Evolutionary conservation across 2,888 invertebrate species (phyloP).

Genomic region (Tetrapedia diversipes): DNA sequence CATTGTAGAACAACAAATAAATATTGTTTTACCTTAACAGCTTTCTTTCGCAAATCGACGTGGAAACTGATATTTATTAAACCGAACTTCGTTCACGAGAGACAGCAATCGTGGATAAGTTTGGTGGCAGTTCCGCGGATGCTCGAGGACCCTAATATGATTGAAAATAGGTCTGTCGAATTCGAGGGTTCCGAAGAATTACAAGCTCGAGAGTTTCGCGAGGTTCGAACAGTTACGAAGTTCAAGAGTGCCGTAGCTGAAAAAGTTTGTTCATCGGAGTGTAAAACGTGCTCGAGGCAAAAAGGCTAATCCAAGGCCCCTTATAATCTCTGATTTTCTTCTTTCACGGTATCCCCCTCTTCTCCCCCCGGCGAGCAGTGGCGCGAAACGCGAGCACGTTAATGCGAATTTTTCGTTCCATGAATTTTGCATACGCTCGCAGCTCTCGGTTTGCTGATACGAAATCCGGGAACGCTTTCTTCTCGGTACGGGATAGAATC

Average conservation of each 20-base stretch:
- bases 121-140: neutral
- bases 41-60: no score
- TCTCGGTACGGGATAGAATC: neutral
- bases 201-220: neutral
- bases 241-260: neutral
- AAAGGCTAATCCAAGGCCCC: neutral
- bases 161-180: constrained; percentile 24
- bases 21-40: no score
- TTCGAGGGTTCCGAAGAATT: constrained; percentile 4
- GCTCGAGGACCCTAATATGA: constrained; percentile 5
- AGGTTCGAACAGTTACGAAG: constrained; percentile 4
- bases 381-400: neutral
- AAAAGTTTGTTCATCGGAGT: constrained; percentile 11
- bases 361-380: no score
- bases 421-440: neutral
- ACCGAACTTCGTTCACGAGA: neutral
- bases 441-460: neutral
- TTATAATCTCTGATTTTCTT: neutral
- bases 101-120: constrained; percentile 3
- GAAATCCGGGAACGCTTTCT: neutral
- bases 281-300: constrained; percentile 1
- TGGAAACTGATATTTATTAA: neutral
- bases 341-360: neutral
- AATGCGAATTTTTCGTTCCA: neutral
- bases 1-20: no score